A percentile compares a stretch with the other conserved stretches of the same genome.
Conservation (phyloP, 2,797 vertebrate genomes). For the Betta splendens region DNA sequence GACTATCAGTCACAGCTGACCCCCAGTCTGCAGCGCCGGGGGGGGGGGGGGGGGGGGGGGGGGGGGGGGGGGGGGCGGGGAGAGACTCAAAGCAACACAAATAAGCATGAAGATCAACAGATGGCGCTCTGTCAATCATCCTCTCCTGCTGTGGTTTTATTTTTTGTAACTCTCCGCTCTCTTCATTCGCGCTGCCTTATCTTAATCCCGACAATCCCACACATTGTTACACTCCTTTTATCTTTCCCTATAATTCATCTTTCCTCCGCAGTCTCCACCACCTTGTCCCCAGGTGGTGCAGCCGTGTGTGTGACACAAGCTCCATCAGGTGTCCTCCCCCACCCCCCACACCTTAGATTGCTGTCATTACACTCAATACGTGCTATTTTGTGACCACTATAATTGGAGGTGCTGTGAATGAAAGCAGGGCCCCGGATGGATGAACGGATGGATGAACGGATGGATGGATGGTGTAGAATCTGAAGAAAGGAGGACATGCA, state of each 20-base stretch:
- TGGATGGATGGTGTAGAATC: background rate
- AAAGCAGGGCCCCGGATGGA: constrained; percentile 53
- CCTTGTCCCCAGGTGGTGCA: constrained; percentile 33
- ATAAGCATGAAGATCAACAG: constrained; percentile 77
- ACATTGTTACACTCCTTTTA: constrained; percentile 4
- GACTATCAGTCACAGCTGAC: constrained; percentile 75
- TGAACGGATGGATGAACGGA: background rate
- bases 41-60: constrained; percentile 43
- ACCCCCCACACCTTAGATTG: constrained; percentile 48
- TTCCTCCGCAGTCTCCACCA: constrained; percentile 1
- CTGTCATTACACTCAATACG: constrained; percentile 60
- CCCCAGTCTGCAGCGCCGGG: constrained; percentile 49
- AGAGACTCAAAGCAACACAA: constrained; percentile 51
- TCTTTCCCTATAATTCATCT: background rate
- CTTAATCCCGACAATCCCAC: constrained; percentile 15
- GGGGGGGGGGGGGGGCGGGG: constrained; percentile 42
- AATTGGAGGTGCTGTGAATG: constrained; percentile 63
- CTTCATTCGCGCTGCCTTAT: constrained; percentile 23
- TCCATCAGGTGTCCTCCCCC: constrained; percentile 40
- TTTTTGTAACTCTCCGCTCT: constrained; percentile 28
- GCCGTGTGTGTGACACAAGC: constrained; percentile 33
- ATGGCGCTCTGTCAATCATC: constrained; percentile 65
- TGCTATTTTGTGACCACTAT: constrained; percentile 59
- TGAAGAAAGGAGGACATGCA: background rate
- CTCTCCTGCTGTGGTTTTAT: constrained; percentile 5